Conservation (phyloP, 2,888 invertebrate genomes). For the Leptogaster cylindrica region DNA sequence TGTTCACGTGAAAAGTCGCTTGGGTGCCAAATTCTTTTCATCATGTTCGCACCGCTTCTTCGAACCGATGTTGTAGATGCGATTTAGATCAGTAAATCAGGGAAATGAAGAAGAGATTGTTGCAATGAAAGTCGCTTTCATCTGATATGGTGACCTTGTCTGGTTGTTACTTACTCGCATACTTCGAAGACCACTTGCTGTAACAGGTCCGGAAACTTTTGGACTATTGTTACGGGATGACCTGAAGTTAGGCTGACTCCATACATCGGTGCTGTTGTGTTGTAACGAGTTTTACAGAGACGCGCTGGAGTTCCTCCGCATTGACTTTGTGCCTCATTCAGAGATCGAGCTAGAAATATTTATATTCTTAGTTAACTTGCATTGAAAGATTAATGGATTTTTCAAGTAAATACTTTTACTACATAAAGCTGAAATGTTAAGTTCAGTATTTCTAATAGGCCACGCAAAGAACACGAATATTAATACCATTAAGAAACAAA, state of each 20-base stretch:
- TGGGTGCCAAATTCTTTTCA: slow-evolving; percentile 39
- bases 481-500: too few species aligned
- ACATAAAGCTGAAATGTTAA: too few species aligned
- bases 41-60: slow-evolving; percentile 2
- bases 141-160: slow-evolving; percentile 23
- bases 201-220: slow-evolving; percentile 89
- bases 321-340: slow-evolving; percentile 55
- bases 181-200: slow-evolving; percentile 93
- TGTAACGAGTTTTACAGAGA: slow-evolving; percentile 86
- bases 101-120: slow-evolving; percentile 43
- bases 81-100: slow-evolving; percentile 47
- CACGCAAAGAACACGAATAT: too few species aligned
- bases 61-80: background rate
- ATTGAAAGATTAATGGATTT: too few species aligned
- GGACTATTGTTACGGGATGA: slow-evolving; percentile 90
- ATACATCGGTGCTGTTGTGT: slow-evolving; percentile 93
- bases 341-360: slow-evolving; percentile 58
- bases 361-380: background rate
- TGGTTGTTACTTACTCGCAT: slow-evolving; percentile 76
- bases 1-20: slow-evolving; percentile 37
- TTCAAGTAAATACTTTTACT: too few species aligned
- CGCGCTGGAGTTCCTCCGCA: slow-evolving; percentile 74
- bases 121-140: slow-evolving; percentile 44
- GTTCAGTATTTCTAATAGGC: too few species aligned
- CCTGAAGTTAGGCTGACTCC: slow-evolving; percentile 93